phyloP scores from a whole-genome alignment of 1,140 invertebrate species.

The Pseudomyrmex cubaensis region DNA sequence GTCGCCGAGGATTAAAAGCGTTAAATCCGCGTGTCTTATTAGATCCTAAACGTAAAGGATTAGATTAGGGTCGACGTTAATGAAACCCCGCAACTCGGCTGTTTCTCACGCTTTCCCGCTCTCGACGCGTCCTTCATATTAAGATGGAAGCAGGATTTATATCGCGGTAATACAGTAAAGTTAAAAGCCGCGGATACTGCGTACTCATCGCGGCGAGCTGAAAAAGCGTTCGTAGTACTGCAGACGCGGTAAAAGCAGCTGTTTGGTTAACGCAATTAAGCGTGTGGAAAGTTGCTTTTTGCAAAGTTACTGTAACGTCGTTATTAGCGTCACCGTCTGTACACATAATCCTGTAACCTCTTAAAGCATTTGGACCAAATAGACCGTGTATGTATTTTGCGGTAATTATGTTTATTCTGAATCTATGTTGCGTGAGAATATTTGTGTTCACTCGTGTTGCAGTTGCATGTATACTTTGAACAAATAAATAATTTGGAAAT shows the following conservation, averaged over 20 bases:
- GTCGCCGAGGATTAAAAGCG: slow-evolving; percentile 6
- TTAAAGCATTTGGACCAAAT: not conserved
- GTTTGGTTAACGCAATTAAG: not conserved
- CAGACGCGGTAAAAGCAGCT: not conserved
- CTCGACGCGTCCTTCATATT: not conserved
- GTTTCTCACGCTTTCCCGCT: slow-evolving; percentile 1
- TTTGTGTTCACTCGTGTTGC: too few species aligned
- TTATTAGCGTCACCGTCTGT: too few species aligned
- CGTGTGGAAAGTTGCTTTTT: slow-evolving; percentile 1
- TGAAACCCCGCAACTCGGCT: not conserved
- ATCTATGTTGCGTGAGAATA: too few species aligned
- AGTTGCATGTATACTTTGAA: too few species aligned
- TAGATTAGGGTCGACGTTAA: slow-evolving; percentile 35
- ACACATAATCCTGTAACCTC: not conserved
- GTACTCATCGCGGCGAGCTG: not conserved
- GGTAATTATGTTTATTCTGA: too few species aligned
- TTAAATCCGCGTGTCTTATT: slow-evolving; percentile 32
- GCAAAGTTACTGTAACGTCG: not conserved
- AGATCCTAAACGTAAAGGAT: slow-evolving; percentile 26
- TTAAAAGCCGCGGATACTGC: slow-evolving; percentile 28
- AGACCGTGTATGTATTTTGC: not conserved
- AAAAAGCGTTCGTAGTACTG: not conserved
- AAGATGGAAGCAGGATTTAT: slow-evolving; percentile 19
- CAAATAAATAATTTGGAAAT: too few species aligned
- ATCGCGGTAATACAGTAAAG: slow-evolving; percentile 1